These are phyloP conservation scores for Zaprionus ornatus DNA, from an alignment of 1,140 invertebrate species.

Conservation along the genomic window DNA sequence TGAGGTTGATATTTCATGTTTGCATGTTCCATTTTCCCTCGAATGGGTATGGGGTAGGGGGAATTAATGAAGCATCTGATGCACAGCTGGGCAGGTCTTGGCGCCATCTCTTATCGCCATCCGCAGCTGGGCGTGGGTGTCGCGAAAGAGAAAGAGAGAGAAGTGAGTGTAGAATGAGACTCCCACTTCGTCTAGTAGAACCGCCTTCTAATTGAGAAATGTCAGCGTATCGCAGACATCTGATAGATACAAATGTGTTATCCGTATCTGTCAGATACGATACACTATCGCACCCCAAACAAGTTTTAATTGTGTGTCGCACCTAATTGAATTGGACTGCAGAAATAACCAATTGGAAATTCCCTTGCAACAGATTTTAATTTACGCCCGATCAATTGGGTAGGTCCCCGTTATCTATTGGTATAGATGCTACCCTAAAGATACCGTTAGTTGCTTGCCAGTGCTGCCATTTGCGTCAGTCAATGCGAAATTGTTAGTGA, in stretches of 20 bases:
- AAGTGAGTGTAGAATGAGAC: background rate
- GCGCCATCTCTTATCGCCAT: background rate
- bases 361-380: slow-evolving; percentile 68
- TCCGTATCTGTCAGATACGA: slow-evolving; percentile 52
- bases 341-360: slow-evolving; percentile 16
- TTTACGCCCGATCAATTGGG: slow-evolving; percentile 47
- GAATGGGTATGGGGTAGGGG: background rate
- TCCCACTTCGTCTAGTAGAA: background rate
- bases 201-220: slow-evolving; percentile 49
- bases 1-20: slow-evolving; percentile 71
- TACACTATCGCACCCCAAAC: slow-evolving; percentile 45
- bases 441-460: slow-evolving; percentile 28
- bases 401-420: slow-evolving; percentile 34
- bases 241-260: slow-evolving; percentile 46
- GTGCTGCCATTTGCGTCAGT: slow-evolving; percentile 59
- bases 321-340: slow-evolving; percentile 70
- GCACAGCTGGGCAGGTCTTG: slow-evolving; percentile 18
- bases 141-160: background rate
- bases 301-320: slow-evolving; percentile 69
- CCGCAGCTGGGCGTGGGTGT: slow-evolving; percentile 1
- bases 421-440: slow-evolving; percentile 55
- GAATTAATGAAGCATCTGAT: slow-evolving; percentile 51
- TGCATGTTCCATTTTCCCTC: slow-evolving; percentile 54
- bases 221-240: slow-evolving; percentile 22
- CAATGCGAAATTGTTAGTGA: slow-evolving; percentile 45